Base-by-base conservation (phyloP, 2,888 invertebrate species). In the Chrysomela aeneicollis region DNA sequence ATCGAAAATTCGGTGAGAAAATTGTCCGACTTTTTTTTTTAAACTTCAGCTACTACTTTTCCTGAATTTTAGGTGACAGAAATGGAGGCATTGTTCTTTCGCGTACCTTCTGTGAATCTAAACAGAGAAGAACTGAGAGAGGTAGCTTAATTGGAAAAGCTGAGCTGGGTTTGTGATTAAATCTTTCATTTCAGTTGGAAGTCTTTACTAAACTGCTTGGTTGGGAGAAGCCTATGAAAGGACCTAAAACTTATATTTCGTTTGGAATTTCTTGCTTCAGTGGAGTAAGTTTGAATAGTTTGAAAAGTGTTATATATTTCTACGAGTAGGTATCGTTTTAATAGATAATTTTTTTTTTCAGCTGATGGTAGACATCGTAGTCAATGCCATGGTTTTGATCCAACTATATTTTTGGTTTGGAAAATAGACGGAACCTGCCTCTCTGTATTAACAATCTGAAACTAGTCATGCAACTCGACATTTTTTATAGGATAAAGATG, bases 111-210 rank as follows among this genome's bases (percentile, higher is more conserved):
- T 12, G 50, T 46, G 15, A 59, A 46, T 49, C 35, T 70, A 8
- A 61, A 37, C 5, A 26, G 46, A n/a, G 64, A 63, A 35, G 70
- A 70, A 54, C 37, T 52, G 10, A 58, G 53, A 17, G 70, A 70
- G 59, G 68, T 70, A 58, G 47, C 35, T 26, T 21, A 63, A 17
- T 30, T 59, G 4, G 54, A 47, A 17, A 58, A 37, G 46, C 37
- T 70, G n/a, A 61, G n/a, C 22, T 67, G 68, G 58, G 70, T 70
- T 57, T 51, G 47, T 22, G 4, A 46, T 26, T n/a, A 6, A 6
- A 32, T 47, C 6, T 59, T 57, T 64, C n/a, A n/a, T n/a, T 70
- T 42, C 52, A 70, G 70, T 21, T 70, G 4, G 70, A 70, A 46
- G 19, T 49, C 21, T 60, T 70, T 10, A 57, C 58, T 8, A 66